Base-by-base conservation (phyloP, 2,888 invertebrate genomes). In the Agrochola circellaris region DNA sequence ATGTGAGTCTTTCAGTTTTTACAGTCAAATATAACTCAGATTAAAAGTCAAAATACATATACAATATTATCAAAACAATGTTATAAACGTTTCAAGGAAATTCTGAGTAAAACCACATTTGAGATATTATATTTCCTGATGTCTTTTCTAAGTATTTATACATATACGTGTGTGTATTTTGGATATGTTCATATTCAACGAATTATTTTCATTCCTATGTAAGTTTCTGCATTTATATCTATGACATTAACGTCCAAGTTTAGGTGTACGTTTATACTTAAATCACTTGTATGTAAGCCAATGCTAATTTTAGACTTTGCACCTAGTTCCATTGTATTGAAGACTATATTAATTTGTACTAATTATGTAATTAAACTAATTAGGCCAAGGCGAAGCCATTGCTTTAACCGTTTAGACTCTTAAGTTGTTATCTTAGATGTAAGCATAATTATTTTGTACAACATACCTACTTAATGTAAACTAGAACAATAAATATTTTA, bases 371-470 rank as follows among this genome's bases (percentile, higher is more conserved):
- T 77, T 61, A 70, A 74, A 67, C 23, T 76, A 81, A 77, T 75
- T 75, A 84, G 75, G 81, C 74, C 78, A 70, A 82, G 87, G 88
- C 84, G 72, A 86, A 86, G 85, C 87, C 88, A 81, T 78, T 86
- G 83, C 88, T 89, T 89, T 89, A 89, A 89, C 79, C 69, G 79
- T 75, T 71, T 81, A 76, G 58, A 34, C 9, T 64, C 54, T 34
- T 84, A 87, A 89, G 85, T 85, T 85, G 81, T 85, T 84, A 71
- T 80, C 74, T 74, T 83, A 86, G 81, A 86, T 79, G 38, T 91
- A 88, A 89, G 76, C 77, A 85, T 89, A 88, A 81, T 83, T 88
- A 90, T 89, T 89, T 91, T 91, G 90, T 92, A 92, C 91, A 91
- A 92, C 90, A 86, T 89, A 87, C 83, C 86, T 88, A 83, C 77